Evolutionary conservation across 2,888 invertebrate species (phyloP).

Genomic region (Aproaerema taeniolella): DNA sequence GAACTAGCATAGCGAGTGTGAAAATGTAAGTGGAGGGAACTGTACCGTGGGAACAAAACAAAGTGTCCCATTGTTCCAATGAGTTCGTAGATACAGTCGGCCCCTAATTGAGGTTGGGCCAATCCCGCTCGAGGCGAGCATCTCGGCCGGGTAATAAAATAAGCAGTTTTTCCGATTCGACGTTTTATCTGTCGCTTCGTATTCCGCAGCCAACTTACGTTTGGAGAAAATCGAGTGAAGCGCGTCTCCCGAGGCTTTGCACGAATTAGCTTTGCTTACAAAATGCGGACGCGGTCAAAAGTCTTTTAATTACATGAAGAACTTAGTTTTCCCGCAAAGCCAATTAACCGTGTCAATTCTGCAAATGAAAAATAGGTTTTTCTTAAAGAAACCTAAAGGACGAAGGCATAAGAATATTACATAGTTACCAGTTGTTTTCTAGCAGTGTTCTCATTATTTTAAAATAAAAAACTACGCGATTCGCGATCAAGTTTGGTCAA

Average conservation of each 20-base stretch:
- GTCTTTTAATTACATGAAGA: no score
- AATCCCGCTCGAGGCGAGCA: conserved; percentile 47
- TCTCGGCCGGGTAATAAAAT: conserved; percentile 62
- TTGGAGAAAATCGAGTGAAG: conserved; percentile 47
- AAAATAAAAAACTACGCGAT: no score
- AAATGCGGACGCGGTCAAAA: conserved; percentile 6
- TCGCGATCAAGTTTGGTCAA: no score
- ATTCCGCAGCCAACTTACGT: conserved; percentile 42
- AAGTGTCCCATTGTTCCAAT: conserved; percentile 16
- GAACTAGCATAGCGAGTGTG: conserved; percentile 4
- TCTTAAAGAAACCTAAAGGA: no score
- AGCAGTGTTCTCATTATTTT: no score
- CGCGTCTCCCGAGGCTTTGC: conserved; percentile 42
- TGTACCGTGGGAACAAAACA: conserved; percentile 14
- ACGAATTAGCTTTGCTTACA: conserved; percentile 40
- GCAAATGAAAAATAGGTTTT: no score
- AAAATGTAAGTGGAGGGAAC: conserved; percentile 1
- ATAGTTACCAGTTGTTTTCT: no score
- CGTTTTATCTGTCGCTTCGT: conserved; percentile 66
- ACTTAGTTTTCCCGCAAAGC: no score
- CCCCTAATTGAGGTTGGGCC: conserved; percentile 51
- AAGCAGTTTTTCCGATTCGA: conserved; percentile 72
- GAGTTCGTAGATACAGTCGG: conserved; percentile 16
- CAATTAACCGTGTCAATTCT: no score
- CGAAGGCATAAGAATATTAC: no score